These are phyloP conservation scores for Benthosema pterotum DNA, from an alignment of 2,797 vertebrate species.

Conservation along the genomic window DNA sequence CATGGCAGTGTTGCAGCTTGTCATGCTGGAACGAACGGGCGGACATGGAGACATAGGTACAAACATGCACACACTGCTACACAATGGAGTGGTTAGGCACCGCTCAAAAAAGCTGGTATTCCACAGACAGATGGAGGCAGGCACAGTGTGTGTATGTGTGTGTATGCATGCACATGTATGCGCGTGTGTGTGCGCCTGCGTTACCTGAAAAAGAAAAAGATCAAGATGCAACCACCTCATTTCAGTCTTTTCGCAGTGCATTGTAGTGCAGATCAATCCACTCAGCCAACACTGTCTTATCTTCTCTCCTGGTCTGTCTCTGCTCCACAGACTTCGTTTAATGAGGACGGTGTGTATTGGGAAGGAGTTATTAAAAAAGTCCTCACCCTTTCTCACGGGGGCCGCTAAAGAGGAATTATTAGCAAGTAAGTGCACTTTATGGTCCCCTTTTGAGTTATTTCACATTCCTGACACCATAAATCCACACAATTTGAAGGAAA, in stretches of 20 bases:
- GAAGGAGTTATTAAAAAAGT: constrained; percentile 80
- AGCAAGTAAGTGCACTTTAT: constrained; percentile 73
- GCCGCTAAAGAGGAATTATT: constrained; percentile 73
- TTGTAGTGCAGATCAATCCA: constrained; percentile 61
- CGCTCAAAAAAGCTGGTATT: constrained; percentile 35
- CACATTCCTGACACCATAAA: constrained; percentile 67
- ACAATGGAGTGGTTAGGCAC: too few relatives aligned
- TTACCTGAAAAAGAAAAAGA: constrained; percentile 22
- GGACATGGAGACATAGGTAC: too few relatives aligned
- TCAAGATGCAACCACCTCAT: constrained; percentile 51
- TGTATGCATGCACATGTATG: too few relatives aligned
- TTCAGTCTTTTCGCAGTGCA: constrained; percentile 32
- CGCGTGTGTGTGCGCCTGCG: too few relatives aligned
- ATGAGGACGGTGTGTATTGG: constrained; percentile 75
- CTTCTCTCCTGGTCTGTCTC: constrained; percentile 49
- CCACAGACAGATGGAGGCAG: constrained; percentile 30
- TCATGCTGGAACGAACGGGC: too few relatives aligned
- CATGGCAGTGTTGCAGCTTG: too few relatives aligned
- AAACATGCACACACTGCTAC: too few relatives aligned
- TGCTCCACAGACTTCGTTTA: constrained; percentile 63
- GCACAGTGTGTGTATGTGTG: too few relatives aligned
- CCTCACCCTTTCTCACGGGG: constrained; percentile 66
- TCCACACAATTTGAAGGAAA: constrained; percentile 51
- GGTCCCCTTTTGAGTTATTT: constrained; percentile 64
- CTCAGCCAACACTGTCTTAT: constrained; percentile 45